Base-by-base conservation (phyloP, 2,797 vertebrate species). In the Pachyuromys duprasi region DNA sequence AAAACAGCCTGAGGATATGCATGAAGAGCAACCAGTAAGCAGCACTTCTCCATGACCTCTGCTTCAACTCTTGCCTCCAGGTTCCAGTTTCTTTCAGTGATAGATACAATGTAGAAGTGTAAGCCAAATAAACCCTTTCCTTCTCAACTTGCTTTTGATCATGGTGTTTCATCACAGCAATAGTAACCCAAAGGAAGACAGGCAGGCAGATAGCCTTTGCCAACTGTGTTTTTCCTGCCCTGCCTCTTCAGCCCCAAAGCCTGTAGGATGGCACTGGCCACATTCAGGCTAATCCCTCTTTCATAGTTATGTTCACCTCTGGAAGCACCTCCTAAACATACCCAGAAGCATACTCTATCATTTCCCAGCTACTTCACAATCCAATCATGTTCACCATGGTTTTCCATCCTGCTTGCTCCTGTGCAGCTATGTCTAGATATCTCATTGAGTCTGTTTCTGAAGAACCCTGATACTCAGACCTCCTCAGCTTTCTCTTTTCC, bases 401-500 rank as follows among this genome's bases (percentile, higher is more conserved):
- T 69, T 36, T 17, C 45, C 33, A 26, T n/a, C 78, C 42, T 22
- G 8, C 39, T 63, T 55, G 3, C 20, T 17, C 14, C 12, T 36
- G 4, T 81, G 5, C 24, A 9, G 45, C 42, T 39, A 5, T n/a
- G 12, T 33, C 39, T 42, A 49, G 2, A 9, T 15, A 74, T 2
- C 4, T 7, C 17, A 31, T 53, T 33, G 39, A 7, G 53, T 63
- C 76, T 53, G 24, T 72, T 33, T 70, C 53, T 79, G 22, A 57
- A 42, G 57, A 83, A 53, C 17, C 24, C 4, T 26, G 22, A 67
- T 24, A 26, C 33, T 49, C 7, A 14, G 5, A 24, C 11, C 28
- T 39, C 28, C 2, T 17, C 7, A 17, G 0, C 53, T 1, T 22
- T 24, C n/a, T n/a, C 18, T 9, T 11, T 15, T 36, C 12, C 17